Base-by-base conservation (phyloP, 2,797 vertebrate species). In the Pseudomugil gertrudae region DNA sequence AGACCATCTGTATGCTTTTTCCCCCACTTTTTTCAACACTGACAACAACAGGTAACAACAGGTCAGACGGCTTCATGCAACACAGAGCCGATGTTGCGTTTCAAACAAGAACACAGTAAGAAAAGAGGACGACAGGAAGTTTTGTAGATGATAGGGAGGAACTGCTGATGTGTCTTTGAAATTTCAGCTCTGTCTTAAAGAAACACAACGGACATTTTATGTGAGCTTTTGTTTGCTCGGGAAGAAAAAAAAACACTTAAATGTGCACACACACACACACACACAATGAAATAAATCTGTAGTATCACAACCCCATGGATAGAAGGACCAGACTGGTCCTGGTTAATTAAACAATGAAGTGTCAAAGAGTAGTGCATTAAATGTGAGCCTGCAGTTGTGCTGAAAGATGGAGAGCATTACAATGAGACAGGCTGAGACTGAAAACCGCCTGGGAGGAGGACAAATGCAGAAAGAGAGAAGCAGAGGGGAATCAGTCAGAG, bases 401-500 rank as follows among this genome's bases (percentile, higher is more conserved):
- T 51, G 43, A 14, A 5, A 76, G 54, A 54, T 27, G 36, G 26
- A 82, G 53, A 1, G 24, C 24, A 40, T 4, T 14, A 36, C 60
- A 67, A 36, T 17, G 26, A 57, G 56, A 64, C 19, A 26, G 63
- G 58, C 4, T 38, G 32, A 27, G 64, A 57, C 2, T 23, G 73
- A 66, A 55, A 68, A n/a, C 24, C 3, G n/a, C 55, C 8, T 48
- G 69, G 63, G 55, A 76, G 68, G 55, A 77, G 57, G 32, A 79
- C 40, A 70, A 55, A 57, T 58, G 53, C 36, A 54, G 63, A 52
- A 59, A 53, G 64, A 68, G 73, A 64, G 68, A 32, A 38, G 71
- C 47, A 38, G 78, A 61, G 69, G 33, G 13, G 62, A 56, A 72
- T 78, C 66, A 66, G 73, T 68, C 52, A 56, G 64, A 76, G 76